Evolutionary conservation across 2,888 invertebrate species (phyloP), one percentile per base, ranked within the genome.

Genomic region (Nymphalis urticae): DNA sequence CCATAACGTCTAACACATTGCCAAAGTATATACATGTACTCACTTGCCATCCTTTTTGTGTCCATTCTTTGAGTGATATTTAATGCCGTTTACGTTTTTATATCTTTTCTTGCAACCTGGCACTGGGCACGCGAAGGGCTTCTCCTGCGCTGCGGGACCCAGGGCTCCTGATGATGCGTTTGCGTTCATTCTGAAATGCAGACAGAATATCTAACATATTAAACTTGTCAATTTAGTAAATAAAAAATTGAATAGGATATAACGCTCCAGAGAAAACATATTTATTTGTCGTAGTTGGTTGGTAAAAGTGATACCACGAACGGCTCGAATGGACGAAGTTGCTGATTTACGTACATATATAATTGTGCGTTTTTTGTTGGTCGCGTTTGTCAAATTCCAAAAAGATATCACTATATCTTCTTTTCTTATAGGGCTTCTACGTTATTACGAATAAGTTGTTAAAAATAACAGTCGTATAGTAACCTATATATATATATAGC

Each of bases 71-170:
- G 96, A 96, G 88, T 97, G 97, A 86, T 97, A 97, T 83, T 97
- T 97, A 81, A 97, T 97, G 68, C 97, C 97, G 86, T 97, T 97
- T 68, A 97, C 95, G 85, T 97, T 97, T 87, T 97, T 97, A 89
- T 97, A 97, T 54, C 96, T 94, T 83, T 97, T 97, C 87, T 96
- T 96, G 89, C 97, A 97, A 60, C 97, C 97, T 62, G 96, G 96
- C 70, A 97, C 96, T 1, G 97, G 96, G 84, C 97, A 97, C 9
- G 95, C 96, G 88, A 96, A 97, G 1, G 97, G 97, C 85, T 96
- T 97, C 83, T 96, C 96, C 74, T 94, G 86, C 71, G 93, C 93
- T 62, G 93, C 93, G 5, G 85, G 81, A 0, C 88, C 91, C 10
- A 86, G 74, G 0, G 85, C 86, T 1, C 87, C 87, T 0, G 88